Evolutionary conservation across 2,113 vertebrate genomes (phyloP).

Genomic region (Puntigrus tetrazona): DNA sequence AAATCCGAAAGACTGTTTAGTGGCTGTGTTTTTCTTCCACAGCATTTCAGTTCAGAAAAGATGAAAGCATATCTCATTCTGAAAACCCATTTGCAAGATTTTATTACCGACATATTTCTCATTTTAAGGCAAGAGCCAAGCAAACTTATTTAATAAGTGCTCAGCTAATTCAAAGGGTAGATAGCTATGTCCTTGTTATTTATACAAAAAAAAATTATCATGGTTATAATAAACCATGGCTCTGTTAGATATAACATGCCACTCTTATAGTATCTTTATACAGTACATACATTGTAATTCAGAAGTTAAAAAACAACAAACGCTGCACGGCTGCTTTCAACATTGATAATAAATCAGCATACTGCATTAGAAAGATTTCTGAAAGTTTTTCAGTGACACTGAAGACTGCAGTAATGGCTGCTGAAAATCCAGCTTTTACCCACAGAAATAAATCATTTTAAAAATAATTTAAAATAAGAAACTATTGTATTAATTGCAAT

Average conservation of each 20-base stretch:
- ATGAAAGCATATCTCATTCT: conserved; percentile 6
- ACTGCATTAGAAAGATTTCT: no score
- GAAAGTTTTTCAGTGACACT: no score
- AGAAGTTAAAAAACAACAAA: no score
- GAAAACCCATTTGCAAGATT: conserved; percentile 1
- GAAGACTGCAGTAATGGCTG: no score
- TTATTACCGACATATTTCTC: conserved; percentile 15
- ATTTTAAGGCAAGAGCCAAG: conserved; percentile 12
- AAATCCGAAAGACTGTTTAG: neutral
- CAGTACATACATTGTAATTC: neutral
- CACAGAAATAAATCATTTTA: no score
- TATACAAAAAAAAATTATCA: no score
- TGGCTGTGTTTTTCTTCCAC: neutral
- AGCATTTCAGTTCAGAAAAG: neutral
- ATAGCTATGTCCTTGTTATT: neutral
- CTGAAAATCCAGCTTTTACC: no score
- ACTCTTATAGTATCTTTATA: neutral
- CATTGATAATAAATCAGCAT: no score
- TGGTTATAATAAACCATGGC: neutral
- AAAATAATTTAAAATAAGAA: no score
- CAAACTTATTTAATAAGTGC: neutral
- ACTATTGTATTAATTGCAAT: no score
- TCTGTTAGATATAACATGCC: neutral
- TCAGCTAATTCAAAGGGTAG: neutral
- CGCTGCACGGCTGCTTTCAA: no score